Base-by-base conservation (phyloP, 1,140 invertebrate species). In the Rhopalosiphum padi region DNA sequence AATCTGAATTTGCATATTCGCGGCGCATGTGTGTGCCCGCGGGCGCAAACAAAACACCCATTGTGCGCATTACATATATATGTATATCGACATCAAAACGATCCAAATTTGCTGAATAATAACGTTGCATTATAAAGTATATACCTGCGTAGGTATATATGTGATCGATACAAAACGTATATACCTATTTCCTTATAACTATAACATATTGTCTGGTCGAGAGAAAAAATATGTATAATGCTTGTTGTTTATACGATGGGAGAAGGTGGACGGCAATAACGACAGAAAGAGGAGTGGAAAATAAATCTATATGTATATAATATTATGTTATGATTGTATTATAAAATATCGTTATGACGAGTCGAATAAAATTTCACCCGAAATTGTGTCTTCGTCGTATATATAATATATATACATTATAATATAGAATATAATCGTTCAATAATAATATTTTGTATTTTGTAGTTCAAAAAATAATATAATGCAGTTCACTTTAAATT, bases 31-130 rank as follows among this genome's bases (percentile, higher is more conserved):
- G 85, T 77, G n/a, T 77, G 30, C 15, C 15, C 41, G 83, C 83
- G 3, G 9, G 41, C 43, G 43, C 85, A 43, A 41, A 77, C 55
- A 30, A 21, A 90, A 90, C 51, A 30, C 88, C 88, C 88, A 46
- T 90, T 90, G 88, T 53, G n/a, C 18, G n/a, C 9, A 22, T 77
- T n/a, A 51, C 3, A 51, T 51, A 18, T 43, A n/a, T 21, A 53
- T 37, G 35, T 53, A 37, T 53, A 37, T 53, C 11, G 46, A 91
- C 37, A 25, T 90, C 46, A 48, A 51, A 92, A 83, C 68, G n/a
- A 92, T 48, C 68, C 68, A 22, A 82, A 92, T 83, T 48, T 46
- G 91, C 91, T 83, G 91, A 92, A 83, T 92, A 92, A 92, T 83
- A 77, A 37, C 55, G n/a, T 90, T 41, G 89, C 55, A 43, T 90